phyloP scores from a whole-genome alignment of 2,888 invertebrate genomes.

The Arctia plantaginis region DNA sequence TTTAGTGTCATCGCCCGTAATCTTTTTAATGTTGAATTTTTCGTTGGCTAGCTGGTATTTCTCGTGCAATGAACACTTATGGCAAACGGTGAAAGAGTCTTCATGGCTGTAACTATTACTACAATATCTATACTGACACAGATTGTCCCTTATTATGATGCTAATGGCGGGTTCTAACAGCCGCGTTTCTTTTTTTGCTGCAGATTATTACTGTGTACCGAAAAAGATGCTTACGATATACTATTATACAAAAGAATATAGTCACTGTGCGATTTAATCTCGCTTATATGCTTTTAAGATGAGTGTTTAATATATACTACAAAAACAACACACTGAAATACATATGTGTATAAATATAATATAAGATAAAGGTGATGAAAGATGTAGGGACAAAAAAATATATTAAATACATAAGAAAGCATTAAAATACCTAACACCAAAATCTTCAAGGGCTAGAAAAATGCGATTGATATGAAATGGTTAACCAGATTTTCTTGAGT shows the following conservation, averaged over 20 bases:
- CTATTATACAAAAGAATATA: not conserved
- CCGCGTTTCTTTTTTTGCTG: not conserved
- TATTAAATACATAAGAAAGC: not conserved
- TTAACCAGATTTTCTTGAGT: too few relatives aligned
- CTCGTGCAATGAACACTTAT: not conserved
- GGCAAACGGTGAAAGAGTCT: not conserved
- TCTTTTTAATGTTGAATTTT: slow-evolving; percentile 23
- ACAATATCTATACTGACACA: not conserved
- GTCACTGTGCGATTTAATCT: not conserved
- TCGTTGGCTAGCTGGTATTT: slow-evolving; percentile 25
- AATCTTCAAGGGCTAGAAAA: too few relatives aligned
- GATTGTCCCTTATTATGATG: not conserved
- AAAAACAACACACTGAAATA: not conserved
- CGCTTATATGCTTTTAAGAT: not conserved
- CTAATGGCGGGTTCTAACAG: not conserved
- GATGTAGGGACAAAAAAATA: not conserved
- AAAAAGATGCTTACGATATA: not conserved
- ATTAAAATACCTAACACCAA: not conserved
- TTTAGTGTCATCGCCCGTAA: slow-evolving; percentile 35
- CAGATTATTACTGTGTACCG: not conserved
- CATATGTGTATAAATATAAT: not conserved
- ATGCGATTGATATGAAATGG: too few relatives aligned
- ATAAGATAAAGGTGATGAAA: not conserved
- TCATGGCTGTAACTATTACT: not conserved
- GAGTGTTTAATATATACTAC: not conserved